A percentile compares a stretch with the other conserved stretches of the same genome.
Conservation (phyloP, 2,113 vertebrate species). For the Anarrhichthys ocellatus region DNA sequence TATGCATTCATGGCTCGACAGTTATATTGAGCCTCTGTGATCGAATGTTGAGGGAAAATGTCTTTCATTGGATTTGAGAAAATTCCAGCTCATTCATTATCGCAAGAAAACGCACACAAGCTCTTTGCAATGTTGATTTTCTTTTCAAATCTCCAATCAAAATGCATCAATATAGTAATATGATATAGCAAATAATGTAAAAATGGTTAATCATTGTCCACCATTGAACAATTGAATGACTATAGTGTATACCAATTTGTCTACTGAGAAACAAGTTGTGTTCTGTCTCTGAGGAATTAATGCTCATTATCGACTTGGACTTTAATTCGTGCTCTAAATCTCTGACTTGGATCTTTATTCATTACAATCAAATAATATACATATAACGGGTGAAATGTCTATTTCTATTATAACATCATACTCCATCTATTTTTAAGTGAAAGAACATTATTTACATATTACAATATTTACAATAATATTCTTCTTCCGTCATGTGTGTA, state of each 20-base stretch:
- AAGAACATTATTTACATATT: not conserved
- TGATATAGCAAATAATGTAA: not conserved
- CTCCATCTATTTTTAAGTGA: not conserved
- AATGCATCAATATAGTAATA: not conserved
- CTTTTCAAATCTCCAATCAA: not conserved
- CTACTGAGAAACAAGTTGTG: not conserved
- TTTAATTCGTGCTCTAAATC: conserved; percentile 13
- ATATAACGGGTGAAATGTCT: not conserved
- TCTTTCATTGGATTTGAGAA: not conserved
- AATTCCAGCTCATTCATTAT: conserved; percentile 1
- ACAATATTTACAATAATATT: not conserved
- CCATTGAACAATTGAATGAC: not conserved
- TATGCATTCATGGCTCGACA: conserved; percentile 39
- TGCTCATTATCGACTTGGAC: conserved; percentile 3
- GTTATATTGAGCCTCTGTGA: conserved; percentile 28
- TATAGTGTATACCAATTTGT: not conserved
- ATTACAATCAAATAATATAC: conserved; percentile 9
- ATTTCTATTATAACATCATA: not conserved
- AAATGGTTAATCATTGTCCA: not conserved
- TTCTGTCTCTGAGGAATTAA: not conserved
- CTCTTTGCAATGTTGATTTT: not conserved
- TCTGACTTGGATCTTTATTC: conserved; percentile 5
- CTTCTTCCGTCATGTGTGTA: not conserved
- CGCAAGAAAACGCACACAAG: conserved; percentile 1
- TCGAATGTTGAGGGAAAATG: conserved; percentile 25